Evolutionary conservation across 2,888 invertebrate species (phyloP).

Genomic region (Dimorphilus gyrociliatus): DNA sequence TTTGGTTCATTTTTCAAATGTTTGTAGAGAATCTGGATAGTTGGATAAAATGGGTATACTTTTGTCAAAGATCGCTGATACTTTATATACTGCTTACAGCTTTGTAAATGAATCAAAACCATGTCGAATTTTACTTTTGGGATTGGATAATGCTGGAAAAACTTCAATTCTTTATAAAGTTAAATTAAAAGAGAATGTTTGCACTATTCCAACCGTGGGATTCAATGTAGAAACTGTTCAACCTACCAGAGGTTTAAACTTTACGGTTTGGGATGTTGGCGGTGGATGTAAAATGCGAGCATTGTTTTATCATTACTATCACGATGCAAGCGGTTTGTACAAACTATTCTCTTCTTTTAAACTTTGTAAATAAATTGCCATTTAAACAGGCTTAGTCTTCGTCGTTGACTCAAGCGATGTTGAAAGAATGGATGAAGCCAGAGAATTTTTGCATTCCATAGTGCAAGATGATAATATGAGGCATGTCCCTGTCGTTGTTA

Average conservation of each 20-base stretch:
- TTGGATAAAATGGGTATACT: constrained; percentile 15
- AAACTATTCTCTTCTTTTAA: no score
- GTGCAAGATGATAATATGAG: constrained; percentile 22
- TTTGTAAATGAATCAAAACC: constrained; percentile 9
- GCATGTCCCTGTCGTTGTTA: constrained; percentile 29
- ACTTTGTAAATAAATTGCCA: no score
- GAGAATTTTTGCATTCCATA: constrained; percentile 24
- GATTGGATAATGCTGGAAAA: constrained; percentile 32
- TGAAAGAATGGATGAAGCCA: constrained; percentile 21
- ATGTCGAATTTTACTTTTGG: constrained; percentile 26
- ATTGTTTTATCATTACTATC: constrained; percentile 32
- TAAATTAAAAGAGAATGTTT: constrained; percentile 29
- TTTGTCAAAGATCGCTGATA: constrained; percentile 9
- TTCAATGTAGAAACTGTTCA: constrained; percentile 34
- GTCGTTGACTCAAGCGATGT: constrained; percentile 33
- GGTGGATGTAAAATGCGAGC: constrained; percentile 30
- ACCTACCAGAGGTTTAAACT: constrained; percentile 25
- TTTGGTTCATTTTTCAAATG: no score
- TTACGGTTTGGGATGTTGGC: constrained; percentile 37
- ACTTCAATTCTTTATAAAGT: constrained; percentile 35
- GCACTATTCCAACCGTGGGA: constrained; percentile 33
- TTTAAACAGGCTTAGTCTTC: constrained; percentile 27
- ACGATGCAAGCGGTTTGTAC: constrained; percentile 28
- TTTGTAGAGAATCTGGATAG: no score
- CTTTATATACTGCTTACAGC: no score